phyloP scores from a whole-genome alignment of 2,888 invertebrate genomes.

The Megaustenia siamemsis region DNA sequence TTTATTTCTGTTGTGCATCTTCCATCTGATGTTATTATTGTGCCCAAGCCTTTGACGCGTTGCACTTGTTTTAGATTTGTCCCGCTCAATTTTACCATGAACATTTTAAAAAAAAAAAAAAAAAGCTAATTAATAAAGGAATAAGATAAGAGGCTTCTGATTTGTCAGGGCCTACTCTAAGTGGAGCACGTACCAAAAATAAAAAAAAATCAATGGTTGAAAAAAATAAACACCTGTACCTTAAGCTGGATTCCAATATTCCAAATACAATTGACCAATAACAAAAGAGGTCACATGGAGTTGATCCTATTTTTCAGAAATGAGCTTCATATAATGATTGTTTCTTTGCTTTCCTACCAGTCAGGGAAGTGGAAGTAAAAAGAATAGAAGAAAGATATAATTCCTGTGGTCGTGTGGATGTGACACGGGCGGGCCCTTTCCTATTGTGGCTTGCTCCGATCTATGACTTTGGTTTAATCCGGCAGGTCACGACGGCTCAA shows the following conservation, averaged over 20 bases:
- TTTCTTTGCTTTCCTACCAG: neutral
- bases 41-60: no score
- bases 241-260: neutral
- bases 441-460: slow-evolving; percentile 1
- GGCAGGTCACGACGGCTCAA: slow-evolving; percentile 19
- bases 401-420: neutral
- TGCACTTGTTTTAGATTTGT: no score
- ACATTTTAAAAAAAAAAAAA: neutral
- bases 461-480: slow-evolving; percentile 5
- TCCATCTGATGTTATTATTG: no score
- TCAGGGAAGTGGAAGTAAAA: neutral
- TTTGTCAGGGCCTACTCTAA: no score
- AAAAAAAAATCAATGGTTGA: no score
- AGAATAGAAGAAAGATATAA: neutral
- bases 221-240: neutral
- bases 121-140: neutral
- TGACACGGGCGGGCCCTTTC: neutral
- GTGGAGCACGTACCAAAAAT: no score
- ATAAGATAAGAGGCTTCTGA: neutral
- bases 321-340: neutral
- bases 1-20: no score
- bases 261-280: slow-evolving; percentile 3
- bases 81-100: no score
- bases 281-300: neutral
- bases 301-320: neutral